phyloP scores from a whole-genome alignment of 2,888 invertebrate species.

The Metalampra italica region DNA sequence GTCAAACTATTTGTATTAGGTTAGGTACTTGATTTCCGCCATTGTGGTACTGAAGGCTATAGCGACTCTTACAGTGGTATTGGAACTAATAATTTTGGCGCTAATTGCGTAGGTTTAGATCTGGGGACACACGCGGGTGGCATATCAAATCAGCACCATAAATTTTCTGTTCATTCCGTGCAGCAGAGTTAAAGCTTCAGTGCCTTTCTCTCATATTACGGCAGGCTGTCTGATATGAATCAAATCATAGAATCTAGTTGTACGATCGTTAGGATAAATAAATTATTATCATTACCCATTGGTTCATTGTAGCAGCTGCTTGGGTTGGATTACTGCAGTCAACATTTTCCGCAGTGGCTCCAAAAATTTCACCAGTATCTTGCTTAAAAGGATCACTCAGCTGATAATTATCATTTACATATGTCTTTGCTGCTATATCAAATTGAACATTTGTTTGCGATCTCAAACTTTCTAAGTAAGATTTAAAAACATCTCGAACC shows the following conservation, averaged over 20 bases:
- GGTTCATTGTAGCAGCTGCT: conserved; percentile 34
- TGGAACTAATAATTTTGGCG: no score
- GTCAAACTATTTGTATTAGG: no score
- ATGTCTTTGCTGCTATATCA: conserved; percentile 23
- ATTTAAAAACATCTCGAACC: conserved; percentile 23
- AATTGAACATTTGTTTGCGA: conserved; percentile 23
- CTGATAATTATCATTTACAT: conserved; percentile 14
- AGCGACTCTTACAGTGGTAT: no score
- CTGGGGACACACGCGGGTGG: no score
- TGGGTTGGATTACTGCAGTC: conserved; percentile 23
- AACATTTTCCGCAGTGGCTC: conserved; percentile 24
- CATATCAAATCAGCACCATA: background rate
- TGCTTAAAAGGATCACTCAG: conserved; percentile 18
- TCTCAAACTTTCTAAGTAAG: conserved; percentile 14
- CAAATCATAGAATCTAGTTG: background rate
- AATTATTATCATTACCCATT: conserved; percentile 27
- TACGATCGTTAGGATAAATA: background rate
- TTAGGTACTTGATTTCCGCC: no score
- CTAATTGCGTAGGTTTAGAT: no score
- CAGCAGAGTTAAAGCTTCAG: background rate
- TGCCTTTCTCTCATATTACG: no score
- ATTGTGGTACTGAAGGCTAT: no score
- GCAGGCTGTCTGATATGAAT: background rate
- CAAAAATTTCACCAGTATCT: conserved; percentile 19
- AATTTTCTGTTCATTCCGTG: conserved; percentile 2